These are phyloP conservation scores for Adelphocoris suturalis DNA, from an alignment of 2,888 invertebrate genomes.

Conservation along the genomic window DNA sequence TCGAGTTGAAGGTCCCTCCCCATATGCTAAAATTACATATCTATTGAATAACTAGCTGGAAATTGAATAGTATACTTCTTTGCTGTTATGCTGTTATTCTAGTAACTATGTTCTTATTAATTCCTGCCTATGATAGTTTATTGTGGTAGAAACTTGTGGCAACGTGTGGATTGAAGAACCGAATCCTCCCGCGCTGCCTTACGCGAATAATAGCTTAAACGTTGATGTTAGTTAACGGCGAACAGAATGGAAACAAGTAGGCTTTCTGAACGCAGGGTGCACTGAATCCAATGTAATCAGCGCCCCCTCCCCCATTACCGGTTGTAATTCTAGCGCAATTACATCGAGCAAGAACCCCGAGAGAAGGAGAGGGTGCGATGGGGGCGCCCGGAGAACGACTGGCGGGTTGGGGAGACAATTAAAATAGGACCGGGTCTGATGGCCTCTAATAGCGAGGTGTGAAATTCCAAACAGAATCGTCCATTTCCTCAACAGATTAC, in stretches of 20 bases:
- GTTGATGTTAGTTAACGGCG: neutral
- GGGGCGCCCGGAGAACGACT: conserved; percentile 37
- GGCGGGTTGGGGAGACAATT: conserved; percentile 53
- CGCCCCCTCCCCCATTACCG: conserved; percentile 42
- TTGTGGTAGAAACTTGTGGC: too few species aligned
- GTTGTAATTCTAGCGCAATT: conserved; percentile 67
- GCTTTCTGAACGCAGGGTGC: conserved; percentile 51
- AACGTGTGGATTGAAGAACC: neutral
- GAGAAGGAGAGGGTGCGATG: conserved; percentile 12
- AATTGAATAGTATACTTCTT: too few species aligned
- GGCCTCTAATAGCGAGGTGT: conserved; percentile 70
- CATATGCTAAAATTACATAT: too few species aligned
- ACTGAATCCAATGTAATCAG: conserved; percentile 68
- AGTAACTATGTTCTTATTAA: too few species aligned
- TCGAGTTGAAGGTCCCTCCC: too few species aligned
- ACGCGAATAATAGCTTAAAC: neutral
- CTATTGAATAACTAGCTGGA: too few species aligned
- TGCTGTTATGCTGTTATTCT: too few species aligned
- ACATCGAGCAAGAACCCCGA: conserved; percentile 61
- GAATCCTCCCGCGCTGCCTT: neutral
- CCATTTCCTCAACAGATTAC: conserved; percentile 70
- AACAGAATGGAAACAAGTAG: conserved; percentile 40
- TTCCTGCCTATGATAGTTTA: too few species aligned
- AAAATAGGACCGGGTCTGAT: conserved; percentile 62
- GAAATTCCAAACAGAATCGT: conserved; percentile 70